Conservation (phyloP, 53 echinoderm and acorn worm genomes). For the Antedon mediterranea region DNA sequence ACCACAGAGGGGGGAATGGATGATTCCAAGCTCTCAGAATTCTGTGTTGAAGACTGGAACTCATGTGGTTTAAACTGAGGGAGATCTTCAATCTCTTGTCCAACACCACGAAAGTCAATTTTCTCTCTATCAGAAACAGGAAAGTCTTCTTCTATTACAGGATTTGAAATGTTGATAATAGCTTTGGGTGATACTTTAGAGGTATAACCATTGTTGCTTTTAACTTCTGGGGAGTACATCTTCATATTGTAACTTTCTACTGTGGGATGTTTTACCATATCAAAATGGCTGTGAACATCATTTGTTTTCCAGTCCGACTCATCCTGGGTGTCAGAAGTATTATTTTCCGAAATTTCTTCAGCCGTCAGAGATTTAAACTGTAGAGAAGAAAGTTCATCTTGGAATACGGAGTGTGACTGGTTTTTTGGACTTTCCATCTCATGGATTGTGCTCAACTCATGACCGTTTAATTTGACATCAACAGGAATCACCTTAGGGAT, state of each 20-base stretch:
- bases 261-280: too few species aligned
- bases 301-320: not conserved
- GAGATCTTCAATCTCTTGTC: not conserved
- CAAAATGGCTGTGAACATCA: too few species aligned
- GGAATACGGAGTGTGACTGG: not conserved
- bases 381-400: not conserved
- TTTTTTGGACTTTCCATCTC: constrained; percentile 56
- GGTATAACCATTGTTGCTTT: not conserved
- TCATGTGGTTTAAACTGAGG: not conserved
- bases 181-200: not conserved
- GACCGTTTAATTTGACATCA: constrained; percentile 10
- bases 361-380: not conserved
- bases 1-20: not conserved
- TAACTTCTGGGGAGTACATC: not conserved
- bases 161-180: not conserved
- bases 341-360: not conserved
- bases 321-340: not conserved
- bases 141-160: not conserved
- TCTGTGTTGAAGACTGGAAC: not conserved
- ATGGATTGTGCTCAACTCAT: constrained; percentile 83
- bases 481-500: not conserved
- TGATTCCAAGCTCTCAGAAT: not conserved
- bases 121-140: not conserved
- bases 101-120: not conserved
- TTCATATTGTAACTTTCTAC: not conserved